These are phyloP conservation scores for Junco hyemalis DNA, from an alignment of 2,113 vertebrate species.

Conservation along the genomic window DNA sequence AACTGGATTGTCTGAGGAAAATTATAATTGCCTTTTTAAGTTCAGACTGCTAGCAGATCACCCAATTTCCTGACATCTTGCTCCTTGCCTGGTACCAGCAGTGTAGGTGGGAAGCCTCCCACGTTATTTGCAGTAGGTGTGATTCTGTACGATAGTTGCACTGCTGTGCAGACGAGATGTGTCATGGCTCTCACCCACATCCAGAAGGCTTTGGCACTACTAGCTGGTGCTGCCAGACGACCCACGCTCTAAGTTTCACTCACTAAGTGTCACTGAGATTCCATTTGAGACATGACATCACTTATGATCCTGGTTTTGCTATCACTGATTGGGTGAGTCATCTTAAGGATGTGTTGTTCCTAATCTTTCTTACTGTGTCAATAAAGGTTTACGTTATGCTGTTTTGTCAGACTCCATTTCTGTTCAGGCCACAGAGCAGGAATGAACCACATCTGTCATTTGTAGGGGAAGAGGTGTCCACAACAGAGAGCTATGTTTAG, in stretches of 20 bases:
- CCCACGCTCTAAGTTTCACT: background rate
- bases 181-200: rapidly evolving
- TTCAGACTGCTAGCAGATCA: background rate
- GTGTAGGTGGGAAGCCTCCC: background rate
- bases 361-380: background rate
- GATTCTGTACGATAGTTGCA: rapidly evolving
- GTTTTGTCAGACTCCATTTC: background rate
- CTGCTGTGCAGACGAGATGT: rapidly evolving
- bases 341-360: background rate
- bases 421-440: background rate
- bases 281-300: background rate
- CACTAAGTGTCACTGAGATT: background rate
- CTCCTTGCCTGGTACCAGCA: rapidly evolving
- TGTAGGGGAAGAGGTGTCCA: rapidly evolving
- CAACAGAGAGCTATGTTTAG: background rate
- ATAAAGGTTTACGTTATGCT: background rate
- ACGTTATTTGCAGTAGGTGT: rapidly evolving
- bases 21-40: background rate
- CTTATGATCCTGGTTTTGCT: background rate
- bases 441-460: background rate
- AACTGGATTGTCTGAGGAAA: background rate
- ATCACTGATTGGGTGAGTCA: background rate
- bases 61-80: background rate
- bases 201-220: background rate
- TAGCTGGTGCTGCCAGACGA: background rate